Base-by-base conservation (phyloP, 2,888 invertebrate genomes). In the Hypsopygia costalis region DNA sequence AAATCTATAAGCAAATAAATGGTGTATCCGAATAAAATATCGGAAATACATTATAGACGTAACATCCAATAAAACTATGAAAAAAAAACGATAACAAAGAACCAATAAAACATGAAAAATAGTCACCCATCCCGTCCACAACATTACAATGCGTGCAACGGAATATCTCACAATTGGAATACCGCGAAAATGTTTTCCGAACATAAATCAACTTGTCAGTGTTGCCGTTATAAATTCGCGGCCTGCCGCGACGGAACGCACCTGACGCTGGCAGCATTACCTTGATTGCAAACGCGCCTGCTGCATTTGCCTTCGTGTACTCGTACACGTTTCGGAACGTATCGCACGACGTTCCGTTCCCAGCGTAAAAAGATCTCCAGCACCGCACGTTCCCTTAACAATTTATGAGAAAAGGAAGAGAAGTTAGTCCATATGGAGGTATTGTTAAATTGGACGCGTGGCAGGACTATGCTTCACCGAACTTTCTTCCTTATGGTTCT, bases 171-270 rank as follows among this genome's bases (percentile, higher is more conserved):
- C 76, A 72, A 72, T 72, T 67, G 71, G 67, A 66, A 59, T 49
- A 60, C 61, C 62, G 64, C 66, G 73, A 65, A 71, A 78, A 75
- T 75, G 70, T 65, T 75, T 70, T 64, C 73, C 58, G 62, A 67
- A 69, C 68, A 80, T 85, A 82, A 81, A 83, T 83, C 82, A 82
- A 66, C 62, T 71, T 83, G 85, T 85, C 85, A 76, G 78, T 82
- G 78, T 75, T 73, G 76, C 74, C 55, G 77, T 81, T 81, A 81
- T 85, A 82, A 77, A 83, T 83, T 80, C 78, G 78, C 72, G 69
- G 66, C 62, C 63, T 55, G 64, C 67, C 69, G 66, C 69, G 65
- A 48, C 58, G 63, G 62, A 62, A 73, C 79, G 74, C 85, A 85
- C 83, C 83, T 85, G 70, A 53, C 64, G 61, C 64, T 60, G 78